Conservation (phyloP, 2,888 invertebrate species). For the Erebia epiphron region DNA sequence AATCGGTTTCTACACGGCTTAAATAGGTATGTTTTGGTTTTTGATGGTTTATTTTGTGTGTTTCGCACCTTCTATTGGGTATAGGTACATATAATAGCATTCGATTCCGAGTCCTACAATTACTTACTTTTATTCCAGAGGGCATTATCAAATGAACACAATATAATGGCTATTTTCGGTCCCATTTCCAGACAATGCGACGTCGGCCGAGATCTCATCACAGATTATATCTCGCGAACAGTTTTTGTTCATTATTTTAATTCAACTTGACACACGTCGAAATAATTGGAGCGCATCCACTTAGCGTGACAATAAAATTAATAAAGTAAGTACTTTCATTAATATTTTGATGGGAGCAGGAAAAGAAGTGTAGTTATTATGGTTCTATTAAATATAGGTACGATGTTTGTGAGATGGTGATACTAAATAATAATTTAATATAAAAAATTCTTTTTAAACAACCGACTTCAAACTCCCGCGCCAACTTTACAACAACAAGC, state of each 20-base stretch:
- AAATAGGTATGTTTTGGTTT: no score
- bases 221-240: slow-evolving; percentile 61
- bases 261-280: slow-evolving; percentile 24
- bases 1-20: no score
- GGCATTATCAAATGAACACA: slow-evolving; percentile 47
- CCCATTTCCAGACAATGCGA: slow-evolving; percentile 78
- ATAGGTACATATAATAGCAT: background rate
- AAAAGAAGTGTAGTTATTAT: background rate
- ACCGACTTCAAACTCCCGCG: no score
- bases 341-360: background rate
- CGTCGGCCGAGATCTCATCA: slow-evolving; percentile 63
- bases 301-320: background rate
- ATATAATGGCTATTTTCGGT: slow-evolving; percentile 54
- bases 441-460: no score
- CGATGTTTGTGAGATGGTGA: no score
- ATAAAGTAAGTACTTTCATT: background rate
- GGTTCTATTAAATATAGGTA: no score
- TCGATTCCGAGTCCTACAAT: slow-evolving; percentile 21
- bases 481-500: no score
- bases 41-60: background rate
- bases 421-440: no score
- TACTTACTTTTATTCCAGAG: slow-evolving; percentile 1
- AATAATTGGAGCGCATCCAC: slow-evolving; percentile 19
- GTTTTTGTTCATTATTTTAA: slow-evolving; percentile 43
- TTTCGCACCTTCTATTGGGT: background rate